phyloP scores from a whole-genome alignment of 1,140 invertebrate genomes.

The Drosophila cardini region DNA sequence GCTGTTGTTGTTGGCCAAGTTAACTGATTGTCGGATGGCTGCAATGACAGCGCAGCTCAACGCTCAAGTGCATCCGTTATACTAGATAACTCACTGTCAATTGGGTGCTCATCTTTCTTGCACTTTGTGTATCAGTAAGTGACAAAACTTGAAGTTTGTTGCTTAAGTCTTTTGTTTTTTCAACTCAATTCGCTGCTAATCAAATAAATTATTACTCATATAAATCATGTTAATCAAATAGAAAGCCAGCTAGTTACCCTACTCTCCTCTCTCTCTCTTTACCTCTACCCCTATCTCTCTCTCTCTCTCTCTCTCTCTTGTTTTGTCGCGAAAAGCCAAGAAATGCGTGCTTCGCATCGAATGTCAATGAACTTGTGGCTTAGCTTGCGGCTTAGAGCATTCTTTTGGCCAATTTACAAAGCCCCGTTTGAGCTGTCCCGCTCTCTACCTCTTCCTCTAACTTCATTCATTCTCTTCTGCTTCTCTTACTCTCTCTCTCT shows the following conservation, averaged over 20 bases:
- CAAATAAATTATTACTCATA: constrained; percentile 60
- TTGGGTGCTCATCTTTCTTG: constrained; percentile 28
- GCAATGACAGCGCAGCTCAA: constrained; percentile 69
- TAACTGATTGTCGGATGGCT: constrained; percentile 60
- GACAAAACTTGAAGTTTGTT: constrained; percentile 45
- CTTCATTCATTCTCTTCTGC: constrained; percentile 15
- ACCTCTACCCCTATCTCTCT: neutral
- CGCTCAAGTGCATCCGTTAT: constrained; percentile 81
- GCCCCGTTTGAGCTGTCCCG: constrained; percentile 30
- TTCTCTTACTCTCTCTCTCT: constrained; percentile 13
- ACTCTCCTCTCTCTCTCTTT: neutral
- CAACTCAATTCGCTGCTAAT: constrained; percentile 57
- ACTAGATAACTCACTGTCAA: constrained; percentile 59
- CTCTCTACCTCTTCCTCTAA: constrained; percentile 19
- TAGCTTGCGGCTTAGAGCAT: constrained; percentile 68
- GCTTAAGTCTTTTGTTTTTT: constrained; percentile 62
- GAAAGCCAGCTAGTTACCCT: constrained; percentile 55
- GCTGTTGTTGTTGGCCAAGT: constrained; percentile 53
- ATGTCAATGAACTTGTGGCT: constrained; percentile 72
- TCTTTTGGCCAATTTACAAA: constrained; percentile 80
- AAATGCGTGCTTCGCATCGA: constrained; percentile 29
- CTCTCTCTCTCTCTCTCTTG: neutral
- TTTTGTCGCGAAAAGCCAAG: constrained; percentile 62
- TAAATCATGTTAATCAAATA: constrained; percentile 62
- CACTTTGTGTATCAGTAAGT: constrained; percentile 41